A percentile compares a stretch with the other conserved stretches of the same genome.
phyloP scores from a whole-genome alignment of 2,797 vertebrate species.

The Onychomys arenicola region DNA sequence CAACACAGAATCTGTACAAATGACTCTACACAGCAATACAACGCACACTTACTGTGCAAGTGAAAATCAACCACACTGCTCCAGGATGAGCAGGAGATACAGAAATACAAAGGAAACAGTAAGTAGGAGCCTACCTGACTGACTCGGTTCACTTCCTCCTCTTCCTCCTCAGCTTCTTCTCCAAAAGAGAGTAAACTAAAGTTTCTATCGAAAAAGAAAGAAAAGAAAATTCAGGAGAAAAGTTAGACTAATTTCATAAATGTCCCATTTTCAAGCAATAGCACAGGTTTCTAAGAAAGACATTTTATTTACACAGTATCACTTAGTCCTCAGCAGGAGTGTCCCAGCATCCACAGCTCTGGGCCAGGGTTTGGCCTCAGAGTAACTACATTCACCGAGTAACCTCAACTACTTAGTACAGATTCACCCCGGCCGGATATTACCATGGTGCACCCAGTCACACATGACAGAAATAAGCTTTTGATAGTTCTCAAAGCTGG shows the following conservation, averaged over 20 bases:
- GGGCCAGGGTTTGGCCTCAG: background rate
- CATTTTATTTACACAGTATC: background rate
- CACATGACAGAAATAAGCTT: conserved; percentile 51
- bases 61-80: background rate
- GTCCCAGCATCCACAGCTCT: background rate
- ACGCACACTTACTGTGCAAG: background rate
- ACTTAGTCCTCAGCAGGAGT: conserved; percentile 28
- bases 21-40: background rate
- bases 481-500: conserved; percentile 39
- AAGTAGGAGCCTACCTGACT: conserved; percentile 92
- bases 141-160: conserved; percentile 93
- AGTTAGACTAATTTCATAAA: conserved; percentile 36
- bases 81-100: background rate
- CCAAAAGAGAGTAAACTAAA: conserved; percentile 98
- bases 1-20: conserved; percentile 25
- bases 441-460: background rate
- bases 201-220: conserved; percentile 90
- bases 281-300: conserved; percentile 10
- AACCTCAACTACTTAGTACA: conserved; percentile 39
- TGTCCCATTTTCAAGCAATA: conserved; percentile 8
- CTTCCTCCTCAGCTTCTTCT: conserved; percentile 97
- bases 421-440: background rate
- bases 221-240: conserved; percentile 43
- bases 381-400: background rate
- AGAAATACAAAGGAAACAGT: conserved; percentile 53